Evolutionary conservation across 2,113 vertebrate species (phyloP), one percentile per base, ranked within the genome.

Genomic region (Holacanthus passer): DNA sequence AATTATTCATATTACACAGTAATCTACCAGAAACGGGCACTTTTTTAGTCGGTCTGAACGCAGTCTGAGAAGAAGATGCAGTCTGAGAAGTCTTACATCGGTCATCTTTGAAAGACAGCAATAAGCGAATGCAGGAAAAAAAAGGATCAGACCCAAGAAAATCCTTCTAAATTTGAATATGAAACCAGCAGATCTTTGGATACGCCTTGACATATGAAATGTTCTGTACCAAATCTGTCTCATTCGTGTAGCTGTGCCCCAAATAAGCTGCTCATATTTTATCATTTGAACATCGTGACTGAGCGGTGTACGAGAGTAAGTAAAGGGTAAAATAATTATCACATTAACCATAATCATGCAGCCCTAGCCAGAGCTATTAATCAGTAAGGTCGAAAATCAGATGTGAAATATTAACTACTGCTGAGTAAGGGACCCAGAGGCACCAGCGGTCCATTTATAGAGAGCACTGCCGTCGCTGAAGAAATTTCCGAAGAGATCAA

Each of bases 401-500:
- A 71, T 48, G 53, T 19, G 5, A 62, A 71, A 32, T 29, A 55
- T 69, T 29, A 81, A 83, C 68, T 41, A 52, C 79, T 14, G 68
- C 81, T 66, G 67, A 89, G 27, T 47, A n/a, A 75, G 70, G 37
- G n/a, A 75, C 63, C 73, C 77, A 62, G 80, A 77, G 72, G 65
- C 65, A 48, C 76, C 3, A 8, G 16, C 0, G 1, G 47, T 39
- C 59, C 29, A 4, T 80, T 73, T 66, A 7, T 50, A 80, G 83
- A 90, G 82, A 89, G 76, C 86, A 84, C 63, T 77, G 80, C 81
- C 87, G 80, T 79, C 73, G 8, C 68, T 74, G 56, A 64, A 77
- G 65, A 69, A 84, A 77, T 53, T 65, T 24, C 45, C 39, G 84
- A 53, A 73, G 62, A 77, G 48, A 89, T 90, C 79, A 82, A 63